A percentile compares a stretch with the other conserved stretches of the same genome.
Evolutionary conservation across 2,113 vertebrate genomes (phyloP).

Genomic region (Daphoenositta chrysoptera): DNA sequence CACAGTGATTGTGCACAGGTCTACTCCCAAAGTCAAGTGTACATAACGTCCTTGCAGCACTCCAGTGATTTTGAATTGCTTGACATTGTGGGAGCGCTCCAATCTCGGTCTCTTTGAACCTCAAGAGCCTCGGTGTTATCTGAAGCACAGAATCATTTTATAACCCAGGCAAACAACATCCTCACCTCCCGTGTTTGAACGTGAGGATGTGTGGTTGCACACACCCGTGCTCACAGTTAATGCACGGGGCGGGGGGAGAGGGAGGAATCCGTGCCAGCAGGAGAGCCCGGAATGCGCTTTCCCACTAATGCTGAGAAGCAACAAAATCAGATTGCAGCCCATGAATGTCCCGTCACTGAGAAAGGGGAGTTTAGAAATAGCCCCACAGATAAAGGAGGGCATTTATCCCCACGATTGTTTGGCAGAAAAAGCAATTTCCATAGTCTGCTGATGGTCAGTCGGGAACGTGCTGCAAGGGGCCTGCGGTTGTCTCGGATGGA

Average conservation of each 20-base stretch:
- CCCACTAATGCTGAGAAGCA: neutral
- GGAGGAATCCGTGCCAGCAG: neutral
- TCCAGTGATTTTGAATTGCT: conserved; percentile 56
- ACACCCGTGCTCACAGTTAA: neutral
- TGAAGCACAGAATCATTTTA: conserved; percentile 36
- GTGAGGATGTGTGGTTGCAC: neutral
- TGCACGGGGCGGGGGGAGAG: neutral
- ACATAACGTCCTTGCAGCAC: conserved; percentile 15
- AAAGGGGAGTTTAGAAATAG: conserved; percentile 50
- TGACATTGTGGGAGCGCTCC: conserved; percentile 14
- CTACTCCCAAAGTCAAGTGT: conserved; percentile 18
- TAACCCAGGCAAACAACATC: neutral
- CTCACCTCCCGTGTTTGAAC: neutral
- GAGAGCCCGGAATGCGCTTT: neutral
- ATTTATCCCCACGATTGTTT: conserved; percentile 50
- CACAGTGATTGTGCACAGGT: neutral
- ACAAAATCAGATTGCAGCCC: conserved; percentile 1
- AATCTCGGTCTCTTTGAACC: conserved; percentile 11
- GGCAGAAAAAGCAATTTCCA: conserved; percentile 56
- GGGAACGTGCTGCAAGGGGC: conserved; percentile 38
- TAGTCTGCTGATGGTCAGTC: conserved; percentile 54
- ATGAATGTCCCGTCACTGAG: conserved; percentile 11
- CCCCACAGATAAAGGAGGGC: conserved; percentile 47
- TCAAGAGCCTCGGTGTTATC: neutral
- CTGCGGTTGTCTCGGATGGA: conserved; percentile 12